Percentiles rank a stretch among this genome's conserved stretches.
Evolutionary conservation across 2,888 invertebrate genomes (phyloP).

Genomic region (Falcaria lacertinaria): DNA sequence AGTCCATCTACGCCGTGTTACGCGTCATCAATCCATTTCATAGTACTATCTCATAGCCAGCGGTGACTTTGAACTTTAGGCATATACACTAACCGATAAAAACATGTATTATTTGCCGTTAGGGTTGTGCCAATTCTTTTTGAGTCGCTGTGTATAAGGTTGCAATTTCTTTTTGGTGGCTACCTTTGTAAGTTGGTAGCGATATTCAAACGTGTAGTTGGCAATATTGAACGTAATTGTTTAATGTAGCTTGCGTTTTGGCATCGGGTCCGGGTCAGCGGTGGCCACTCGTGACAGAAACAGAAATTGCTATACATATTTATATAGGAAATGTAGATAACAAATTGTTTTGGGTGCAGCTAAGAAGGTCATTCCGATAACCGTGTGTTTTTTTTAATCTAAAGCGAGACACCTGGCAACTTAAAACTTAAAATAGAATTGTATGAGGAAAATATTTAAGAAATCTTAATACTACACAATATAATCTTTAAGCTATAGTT

Average conservation of each 20-base stretch:
- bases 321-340: constrained; percentile 4
- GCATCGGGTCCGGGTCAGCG: not conserved
- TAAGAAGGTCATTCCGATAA: not conserved
- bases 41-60: constrained; percentile 20
- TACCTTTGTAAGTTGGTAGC: constrained; percentile 10
- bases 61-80: constrained; percentile 67
- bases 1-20: constrained; percentile 1
- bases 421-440: not conserved
- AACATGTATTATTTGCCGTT: constrained; percentile 7
- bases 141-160: constrained; percentile 13
- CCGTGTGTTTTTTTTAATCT: too few species aligned
- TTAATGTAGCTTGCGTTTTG: constrained; percentile 36
- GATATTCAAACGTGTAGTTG: constrained; percentile 32
- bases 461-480: too few species aligned
- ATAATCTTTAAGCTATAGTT: too few species aligned
- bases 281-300: constrained; percentile 1
- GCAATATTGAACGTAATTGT: constrained; percentile 66
- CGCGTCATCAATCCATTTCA: constrained; percentile 20
- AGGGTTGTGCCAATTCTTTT: constrained; percentile 4
- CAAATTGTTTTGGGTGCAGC: constrained; percentile 1
- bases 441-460: too few species aligned
- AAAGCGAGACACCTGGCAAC: too few species aligned
- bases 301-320: constrained; percentile 4
- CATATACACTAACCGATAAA: constrained; percentile 27
- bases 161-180: constrained; percentile 5